phyloP scores from a whole-genome alignment of 1,140 invertebrate genomes.

The Coenobita brevimanus region DNA sequence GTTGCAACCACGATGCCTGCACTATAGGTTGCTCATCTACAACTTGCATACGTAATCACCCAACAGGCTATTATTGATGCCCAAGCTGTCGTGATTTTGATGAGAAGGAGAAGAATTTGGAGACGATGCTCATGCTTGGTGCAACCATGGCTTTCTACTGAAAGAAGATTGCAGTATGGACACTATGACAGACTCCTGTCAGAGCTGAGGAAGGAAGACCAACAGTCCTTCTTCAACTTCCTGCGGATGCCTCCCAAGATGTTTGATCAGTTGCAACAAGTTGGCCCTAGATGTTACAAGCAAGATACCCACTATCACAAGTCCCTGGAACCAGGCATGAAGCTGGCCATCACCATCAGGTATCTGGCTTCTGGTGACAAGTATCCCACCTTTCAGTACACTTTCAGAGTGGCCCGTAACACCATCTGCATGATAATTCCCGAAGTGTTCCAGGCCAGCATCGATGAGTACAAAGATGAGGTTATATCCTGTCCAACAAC shows the following conservation, averaged over 20 bases:
- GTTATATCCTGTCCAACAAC: neutral
- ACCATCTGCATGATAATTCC: neutral
- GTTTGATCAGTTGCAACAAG: neutral
- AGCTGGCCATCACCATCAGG: slow-evolving; percentile 8
- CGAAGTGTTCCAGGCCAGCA: slow-evolving; percentile 19
- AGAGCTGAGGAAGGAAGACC: too few species aligned
- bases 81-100: too few species aligned
- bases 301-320: neutral
- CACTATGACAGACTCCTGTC: too few species aligned
- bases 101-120: too few species aligned
- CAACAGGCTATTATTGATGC: too few species aligned
- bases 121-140: too few species aligned
- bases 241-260: neutral
- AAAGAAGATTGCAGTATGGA: too few species aligned
- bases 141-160: too few species aligned
- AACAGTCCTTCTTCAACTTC: too few species aligned
- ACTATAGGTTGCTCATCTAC: too few species aligned
- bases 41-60: too few species aligned
- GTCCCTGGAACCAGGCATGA: neutral
- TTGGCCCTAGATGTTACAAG: neutral
- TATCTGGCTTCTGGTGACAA: slow-evolving; percentile 18
- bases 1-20: too few species aligned
- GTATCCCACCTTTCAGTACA: neutral
- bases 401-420: slow-evolving; percentile 7
- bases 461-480: slow-evolving; percentile 8